Evolutionary conservation across 2,797 vertebrate species (phyloP).

Genomic region (Muscicapa comitata): DNA sequence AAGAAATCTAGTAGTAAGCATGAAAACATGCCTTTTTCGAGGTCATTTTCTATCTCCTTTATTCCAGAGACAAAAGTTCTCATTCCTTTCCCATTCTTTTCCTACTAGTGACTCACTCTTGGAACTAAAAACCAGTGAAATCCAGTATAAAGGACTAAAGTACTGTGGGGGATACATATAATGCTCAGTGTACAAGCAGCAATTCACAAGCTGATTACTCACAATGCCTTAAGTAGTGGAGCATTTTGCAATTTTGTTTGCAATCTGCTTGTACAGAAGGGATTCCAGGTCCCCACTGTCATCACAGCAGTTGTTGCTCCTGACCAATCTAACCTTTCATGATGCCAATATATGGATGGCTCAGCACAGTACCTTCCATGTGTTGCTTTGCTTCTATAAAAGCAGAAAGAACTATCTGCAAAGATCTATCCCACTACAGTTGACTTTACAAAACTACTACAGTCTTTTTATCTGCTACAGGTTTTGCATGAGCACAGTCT

Average conservation of each 20-base stretch:
- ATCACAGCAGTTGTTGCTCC: neutral
- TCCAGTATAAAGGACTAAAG: neutral
- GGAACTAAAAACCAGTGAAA: neutral
- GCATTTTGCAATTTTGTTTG: neutral
- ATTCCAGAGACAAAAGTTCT: neutral
- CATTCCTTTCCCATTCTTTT: neutral
- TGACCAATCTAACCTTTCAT: neutral
- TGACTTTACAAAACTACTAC: neutral
- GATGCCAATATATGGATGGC: neutral
- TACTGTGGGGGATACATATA: neutral
- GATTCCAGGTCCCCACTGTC: neutral
- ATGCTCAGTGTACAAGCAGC: neutral
- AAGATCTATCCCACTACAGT: neutral
- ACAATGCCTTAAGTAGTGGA: neutral
- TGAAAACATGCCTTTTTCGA: neutral
- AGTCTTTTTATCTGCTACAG: neutral
- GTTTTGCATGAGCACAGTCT: neutral
- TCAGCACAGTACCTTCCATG: neutral
- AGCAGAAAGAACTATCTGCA: neutral
- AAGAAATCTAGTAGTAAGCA: neutral
- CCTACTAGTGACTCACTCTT: neutral
- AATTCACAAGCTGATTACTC: slow-evolving; percentile 1
- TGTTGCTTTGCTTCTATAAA: neutral
- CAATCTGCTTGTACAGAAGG: neutral
- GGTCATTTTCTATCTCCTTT: neutral